phyloP scores from a whole-genome alignment of 2,113 vertebrate genomes.

The Engystomops pustulosus region DNA sequence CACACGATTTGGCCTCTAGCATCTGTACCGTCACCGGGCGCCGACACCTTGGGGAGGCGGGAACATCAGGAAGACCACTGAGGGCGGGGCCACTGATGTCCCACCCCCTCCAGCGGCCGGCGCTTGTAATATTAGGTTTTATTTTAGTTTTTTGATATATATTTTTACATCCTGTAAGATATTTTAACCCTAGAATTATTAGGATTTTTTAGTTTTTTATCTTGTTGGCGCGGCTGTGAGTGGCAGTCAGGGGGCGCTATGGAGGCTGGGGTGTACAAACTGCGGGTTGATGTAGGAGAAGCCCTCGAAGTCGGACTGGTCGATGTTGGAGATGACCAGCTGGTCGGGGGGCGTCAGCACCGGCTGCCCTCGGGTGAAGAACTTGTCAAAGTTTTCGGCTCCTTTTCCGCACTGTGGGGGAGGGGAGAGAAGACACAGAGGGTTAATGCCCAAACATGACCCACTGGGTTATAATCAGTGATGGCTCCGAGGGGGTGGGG shows the following conservation, averaged over 20 bases:
- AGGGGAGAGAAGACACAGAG: neutral
- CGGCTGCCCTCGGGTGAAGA: slow-evolving; percentile 94
- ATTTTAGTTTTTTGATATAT: neutral
- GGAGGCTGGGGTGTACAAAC: slow-evolving; percentile 84
- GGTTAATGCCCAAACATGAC: neutral
- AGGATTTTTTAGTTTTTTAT: slow-evolving; percentile 58
- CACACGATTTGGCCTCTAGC: too few species aligned
- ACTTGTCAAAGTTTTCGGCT: slow-evolving; percentile 98
- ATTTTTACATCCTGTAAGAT: neutral
- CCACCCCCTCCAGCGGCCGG: too few species aligned
- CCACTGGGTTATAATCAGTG: too few species aligned
- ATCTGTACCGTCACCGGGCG: too few species aligned
- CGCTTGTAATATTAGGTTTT: too few species aligned
- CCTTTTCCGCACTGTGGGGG: slow-evolving; percentile 90
- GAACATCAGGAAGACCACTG: too few species aligned
- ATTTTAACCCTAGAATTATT: slow-evolving; percentile 70
- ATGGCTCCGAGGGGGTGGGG: too few species aligned
- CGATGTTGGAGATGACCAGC: slow-evolving; percentile 97
- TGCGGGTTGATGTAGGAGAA: slow-evolving; percentile 95
- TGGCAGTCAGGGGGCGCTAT: slow-evolving; percentile 69
- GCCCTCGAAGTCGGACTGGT: slow-evolving; percentile 96
- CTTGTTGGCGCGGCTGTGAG: neutral
- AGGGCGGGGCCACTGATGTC: too few species aligned
- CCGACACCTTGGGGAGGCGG: too few species aligned
- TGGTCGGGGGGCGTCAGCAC: slow-evolving; percentile 95